Percentiles rank a stretch among this genome's conserved stretches.
Conservation (phyloP, 1,140 invertebrate genomes). For the Caenorhabditis inopinata region DNA sequence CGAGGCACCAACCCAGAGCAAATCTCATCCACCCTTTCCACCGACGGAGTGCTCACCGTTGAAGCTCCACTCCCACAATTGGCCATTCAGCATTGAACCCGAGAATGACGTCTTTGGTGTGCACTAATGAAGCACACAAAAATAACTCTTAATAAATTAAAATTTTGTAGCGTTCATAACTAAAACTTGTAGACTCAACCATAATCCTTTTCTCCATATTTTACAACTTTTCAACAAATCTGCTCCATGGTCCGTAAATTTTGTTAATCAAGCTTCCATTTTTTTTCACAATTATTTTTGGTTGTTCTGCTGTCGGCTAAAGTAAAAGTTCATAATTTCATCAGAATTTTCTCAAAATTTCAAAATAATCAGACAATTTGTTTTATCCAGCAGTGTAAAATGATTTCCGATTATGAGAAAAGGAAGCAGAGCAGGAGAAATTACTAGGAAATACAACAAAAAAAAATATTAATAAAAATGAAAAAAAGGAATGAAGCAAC, state of each 20-base stretch:
- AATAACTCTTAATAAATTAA: conserved; percentile 1
- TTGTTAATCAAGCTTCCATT: neutral
- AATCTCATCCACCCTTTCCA: conserved; percentile 67
- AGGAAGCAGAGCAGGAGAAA: no score
- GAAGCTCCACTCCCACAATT: conserved; percentile 68
- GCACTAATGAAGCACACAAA: neutral
- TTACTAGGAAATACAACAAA: neutral
- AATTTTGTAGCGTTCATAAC: neutral
- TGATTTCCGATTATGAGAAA: conserved; percentile 1
- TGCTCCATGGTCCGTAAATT: neutral
- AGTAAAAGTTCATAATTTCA: neutral
- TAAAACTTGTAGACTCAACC: conserved; percentile 20
- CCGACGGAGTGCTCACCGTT: conserved; percentile 68
- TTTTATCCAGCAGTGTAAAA: neutral
- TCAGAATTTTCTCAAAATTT: neutral
- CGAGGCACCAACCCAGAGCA: conserved; percentile 68
- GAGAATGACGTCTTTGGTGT: neutral
- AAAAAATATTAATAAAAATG: neutral
- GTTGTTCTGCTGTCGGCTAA: neutral
- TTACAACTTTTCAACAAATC: neutral
- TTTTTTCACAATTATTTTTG: neutral
- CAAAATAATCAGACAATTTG: neutral
- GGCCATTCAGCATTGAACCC: conserved; percentile 60
- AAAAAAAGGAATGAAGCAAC: neutral
- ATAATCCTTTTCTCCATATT: neutral